A percentile compares a stretch with the other conserved stretches of the same genome.
Evolutionary conservation across 2,888 invertebrate genomes (phyloP).

Genomic region (Spodoptera littoralis): DNA sequence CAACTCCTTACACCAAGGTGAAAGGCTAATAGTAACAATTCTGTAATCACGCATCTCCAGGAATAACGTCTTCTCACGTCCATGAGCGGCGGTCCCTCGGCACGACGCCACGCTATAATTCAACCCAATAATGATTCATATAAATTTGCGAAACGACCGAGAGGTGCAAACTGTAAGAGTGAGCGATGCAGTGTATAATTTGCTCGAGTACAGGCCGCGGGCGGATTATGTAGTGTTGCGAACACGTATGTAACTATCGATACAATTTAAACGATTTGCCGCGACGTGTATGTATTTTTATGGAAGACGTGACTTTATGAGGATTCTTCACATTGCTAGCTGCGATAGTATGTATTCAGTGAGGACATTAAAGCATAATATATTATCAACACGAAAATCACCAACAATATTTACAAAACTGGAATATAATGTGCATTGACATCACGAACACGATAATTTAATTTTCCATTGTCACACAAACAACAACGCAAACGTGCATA

Average conservation of each 20-base stretch:
- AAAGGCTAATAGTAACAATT: constrained; percentile 55
- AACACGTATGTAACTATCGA: constrained; percentile 54
- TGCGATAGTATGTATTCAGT: constrained; percentile 25
- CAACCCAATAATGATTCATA: constrained; percentile 82
- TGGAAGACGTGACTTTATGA: constrained; percentile 36
- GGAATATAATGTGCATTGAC: too few species aligned
- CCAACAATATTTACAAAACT: neutral
- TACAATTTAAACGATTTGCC: constrained; percentile 49
- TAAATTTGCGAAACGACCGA: constrained; percentile 81
- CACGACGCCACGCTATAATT: constrained; percentile 77
- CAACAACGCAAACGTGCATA: constrained; percentile 13
- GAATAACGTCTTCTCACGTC: constrained; percentile 65
- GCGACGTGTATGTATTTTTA: constrained; percentile 52
- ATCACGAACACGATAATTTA: neutral
- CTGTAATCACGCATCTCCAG: constrained; percentile 54
- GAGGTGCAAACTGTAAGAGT: constrained; percentile 81
- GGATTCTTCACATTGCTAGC: constrained; percentile 14
- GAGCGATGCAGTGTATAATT: constrained; percentile 78
- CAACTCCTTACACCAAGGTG: constrained; percentile 38
- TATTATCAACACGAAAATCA: constrained; percentile 4
- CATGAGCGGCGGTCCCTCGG: constrained; percentile 61
- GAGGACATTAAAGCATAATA: constrained; percentile 1
- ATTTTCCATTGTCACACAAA: constrained; percentile 21
- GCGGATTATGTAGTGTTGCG: constrained; percentile 68
- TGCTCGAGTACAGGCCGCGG: constrained; percentile 73